These are phyloP conservation scores for Spilarctia lutea DNA, from an alignment of 2,888 invertebrate species.

Conservation along the genomic window DNA sequence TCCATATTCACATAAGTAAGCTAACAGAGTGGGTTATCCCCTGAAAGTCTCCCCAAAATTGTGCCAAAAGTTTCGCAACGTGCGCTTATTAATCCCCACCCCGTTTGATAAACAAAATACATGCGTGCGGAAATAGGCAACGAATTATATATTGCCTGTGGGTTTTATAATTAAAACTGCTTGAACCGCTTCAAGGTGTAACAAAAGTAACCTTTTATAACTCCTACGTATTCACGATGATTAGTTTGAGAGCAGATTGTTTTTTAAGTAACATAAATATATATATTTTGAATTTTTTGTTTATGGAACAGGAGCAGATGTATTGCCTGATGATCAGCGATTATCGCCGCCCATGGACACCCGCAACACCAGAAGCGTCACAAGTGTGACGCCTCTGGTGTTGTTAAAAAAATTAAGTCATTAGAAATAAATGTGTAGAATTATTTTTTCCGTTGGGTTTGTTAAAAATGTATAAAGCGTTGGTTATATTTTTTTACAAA, in stretches of 20 bases:
- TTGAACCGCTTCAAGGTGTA: neutral
- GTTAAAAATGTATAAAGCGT: too few relatives aligned
- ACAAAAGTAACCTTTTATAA: neutral
- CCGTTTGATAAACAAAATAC: conserved; percentile 6
- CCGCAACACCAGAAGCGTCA: too few relatives aligned
- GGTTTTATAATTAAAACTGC: neutral
- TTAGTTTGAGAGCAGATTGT: neutral
- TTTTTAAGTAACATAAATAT: neutral
- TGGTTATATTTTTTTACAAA: too few relatives aligned
- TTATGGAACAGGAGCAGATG: too few relatives aligned
- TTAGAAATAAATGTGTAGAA: too few relatives aligned
- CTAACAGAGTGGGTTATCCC: neutral
- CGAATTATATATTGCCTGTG: conserved; percentile 1
- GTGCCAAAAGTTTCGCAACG: conserved; percentile 4
- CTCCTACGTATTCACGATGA: neutral
- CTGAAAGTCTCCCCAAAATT: neutral
- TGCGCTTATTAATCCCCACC: conserved; percentile 14
- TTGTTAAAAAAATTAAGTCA: too few relatives aligned
- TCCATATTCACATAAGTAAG: neutral
- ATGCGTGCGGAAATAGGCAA: neutral
- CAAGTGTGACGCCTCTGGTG: too few relatives aligned
- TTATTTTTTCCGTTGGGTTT: too few relatives aligned
- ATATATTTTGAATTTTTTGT: neutral
- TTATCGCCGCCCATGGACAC: too few relatives aligned
- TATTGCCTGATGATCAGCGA: too few relatives aligned